These are phyloP conservation scores for Mantis religiosa DNA, from an alignment of 2,888 invertebrate genomes.

Conservation along the genomic window DNA sequence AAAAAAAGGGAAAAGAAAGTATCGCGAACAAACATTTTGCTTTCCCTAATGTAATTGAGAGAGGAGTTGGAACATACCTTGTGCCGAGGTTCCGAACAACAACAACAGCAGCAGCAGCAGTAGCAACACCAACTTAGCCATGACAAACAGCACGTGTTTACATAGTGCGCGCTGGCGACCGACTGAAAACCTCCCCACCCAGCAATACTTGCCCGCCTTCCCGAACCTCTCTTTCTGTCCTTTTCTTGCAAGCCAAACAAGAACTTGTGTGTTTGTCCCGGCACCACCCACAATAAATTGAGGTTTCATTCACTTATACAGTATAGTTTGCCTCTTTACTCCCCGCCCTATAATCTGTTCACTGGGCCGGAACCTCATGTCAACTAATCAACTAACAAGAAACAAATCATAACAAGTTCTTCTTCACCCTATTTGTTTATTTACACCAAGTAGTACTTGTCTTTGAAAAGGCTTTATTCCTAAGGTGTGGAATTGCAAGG, in stretches of 20 bases:
- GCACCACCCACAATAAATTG: constrained; percentile 4
- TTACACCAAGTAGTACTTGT: neutral
- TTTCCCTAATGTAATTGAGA: neutral
- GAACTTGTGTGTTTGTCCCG: neutral
- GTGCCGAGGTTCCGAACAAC: neutral
- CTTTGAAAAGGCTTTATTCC: too few species aligned
- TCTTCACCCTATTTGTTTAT: neutral
- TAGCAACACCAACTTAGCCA: neutral
- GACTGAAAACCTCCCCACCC: neutral
- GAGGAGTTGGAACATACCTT: neutral
- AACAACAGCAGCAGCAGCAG: neutral
- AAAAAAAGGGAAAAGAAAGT: neutral
- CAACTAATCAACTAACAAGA: constrained; percentile 2
- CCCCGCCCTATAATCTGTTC: constrained; percentile 3
- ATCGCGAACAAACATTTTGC: too few species aligned
- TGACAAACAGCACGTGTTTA: neutral
- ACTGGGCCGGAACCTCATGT: neutral
- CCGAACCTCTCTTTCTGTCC: neutral
- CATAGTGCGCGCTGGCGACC: neutral
- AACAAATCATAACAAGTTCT: neutral
- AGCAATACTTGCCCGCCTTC: neutral
- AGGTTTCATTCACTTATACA: constrained; percentile 13
- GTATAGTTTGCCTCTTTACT: neutral
- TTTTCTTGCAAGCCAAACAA: neutral
- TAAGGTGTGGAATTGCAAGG: too few species aligned